These are phyloP conservation scores for Arge pagana DNA, from an alignment of 2,888 invertebrate genomes.

Conservation along the genomic window DNA sequence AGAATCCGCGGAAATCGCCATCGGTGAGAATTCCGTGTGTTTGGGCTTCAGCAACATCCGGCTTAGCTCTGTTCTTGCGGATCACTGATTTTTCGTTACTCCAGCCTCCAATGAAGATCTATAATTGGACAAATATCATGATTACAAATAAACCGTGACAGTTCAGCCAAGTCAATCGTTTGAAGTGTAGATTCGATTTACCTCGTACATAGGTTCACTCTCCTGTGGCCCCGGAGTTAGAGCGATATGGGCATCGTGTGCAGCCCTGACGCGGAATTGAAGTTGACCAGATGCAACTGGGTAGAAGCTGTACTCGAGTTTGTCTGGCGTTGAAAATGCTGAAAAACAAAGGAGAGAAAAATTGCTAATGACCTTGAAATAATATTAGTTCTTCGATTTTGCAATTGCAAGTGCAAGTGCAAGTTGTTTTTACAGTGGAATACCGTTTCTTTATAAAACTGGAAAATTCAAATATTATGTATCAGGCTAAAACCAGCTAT, in stretches of 20 bases:
- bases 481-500: no score
- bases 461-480: neutral
- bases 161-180: neutral
- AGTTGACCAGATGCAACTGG: conserved; percentile 72
- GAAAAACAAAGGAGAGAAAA: conserved; percentile 50
- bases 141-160: neutral
- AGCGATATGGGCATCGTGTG: conserved; percentile 85
- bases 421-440: neutral
- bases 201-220: conserved; percentile 81
- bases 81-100: conserved; percentile 82
- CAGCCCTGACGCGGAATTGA: conserved; percentile 77
- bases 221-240: conserved; percentile 74
- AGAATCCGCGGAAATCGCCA: conserved; percentile 81
- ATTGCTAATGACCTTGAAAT: no score
- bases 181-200: conserved; percentile 40
- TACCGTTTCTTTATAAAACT: neutral
- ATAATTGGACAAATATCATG: conserved; percentile 29
- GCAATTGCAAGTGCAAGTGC: neutral
- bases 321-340: conserved; percentile 81
- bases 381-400: neutral
- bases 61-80: conserved; percentile 76
- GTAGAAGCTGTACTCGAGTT: conserved; percentile 81
- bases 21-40: conserved; percentile 75
- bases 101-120: conserved; percentile 89
- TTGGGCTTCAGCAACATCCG: conserved; percentile 71